phyloP scores from a whole-genome alignment of 2,797 vertebrate genomes.

The Glyptemys insculpta region DNA sequence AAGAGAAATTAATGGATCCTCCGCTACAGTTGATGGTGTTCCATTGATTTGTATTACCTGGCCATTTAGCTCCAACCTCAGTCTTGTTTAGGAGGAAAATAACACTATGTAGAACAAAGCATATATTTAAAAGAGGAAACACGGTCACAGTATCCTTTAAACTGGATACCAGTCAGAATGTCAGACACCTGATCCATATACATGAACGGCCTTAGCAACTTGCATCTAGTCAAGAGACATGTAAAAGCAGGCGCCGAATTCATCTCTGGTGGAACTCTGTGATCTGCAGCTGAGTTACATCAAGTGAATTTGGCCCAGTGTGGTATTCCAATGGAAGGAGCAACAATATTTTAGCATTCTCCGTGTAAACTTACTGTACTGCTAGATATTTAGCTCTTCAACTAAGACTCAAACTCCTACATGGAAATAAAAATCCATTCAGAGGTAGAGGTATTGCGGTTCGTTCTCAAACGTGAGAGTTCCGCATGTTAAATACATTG shows the following conservation, averaged over 20 bases:
- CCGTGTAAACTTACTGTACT: rapidly evolving
- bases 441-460: background rate
- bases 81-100: background rate
- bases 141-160: background rate
- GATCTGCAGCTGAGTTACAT: rapidly evolving
- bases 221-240: background rate
- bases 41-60: background rate
- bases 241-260: background rate
- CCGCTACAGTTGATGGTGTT: rapidly evolving
- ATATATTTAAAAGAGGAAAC: rapidly evolving
- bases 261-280: background rate
- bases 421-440: background rate
- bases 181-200: rapidly evolving
- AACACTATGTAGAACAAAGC: background rate
- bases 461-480: background rate
- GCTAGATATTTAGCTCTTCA: background rate
- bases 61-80: background rate
- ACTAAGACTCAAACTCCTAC: background rate
- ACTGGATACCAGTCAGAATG: background rate
- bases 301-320: rapidly evolving
- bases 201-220: rapidly evolving
- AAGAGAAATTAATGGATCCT: background rate
- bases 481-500: slow-evolving; percentile 11
- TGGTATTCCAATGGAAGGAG: too few species aligned
- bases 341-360: rapidly evolving